Evolutionary conservation across 1,140 invertebrate species (phyloP), one percentile per base, ranked within the genome.

Genomic region (Muscidifurax raptorellus): DNA sequence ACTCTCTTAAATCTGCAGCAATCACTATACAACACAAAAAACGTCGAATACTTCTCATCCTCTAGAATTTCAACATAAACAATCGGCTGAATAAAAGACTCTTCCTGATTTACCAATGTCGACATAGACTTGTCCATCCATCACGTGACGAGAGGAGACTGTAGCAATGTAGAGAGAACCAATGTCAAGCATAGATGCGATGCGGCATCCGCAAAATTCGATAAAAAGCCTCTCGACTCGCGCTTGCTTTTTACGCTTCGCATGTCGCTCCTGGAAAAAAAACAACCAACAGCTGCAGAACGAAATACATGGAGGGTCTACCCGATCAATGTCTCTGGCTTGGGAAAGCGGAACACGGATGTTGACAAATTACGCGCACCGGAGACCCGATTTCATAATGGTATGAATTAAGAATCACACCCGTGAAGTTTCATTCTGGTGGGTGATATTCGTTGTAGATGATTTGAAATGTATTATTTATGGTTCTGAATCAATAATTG

Each of bases 291-390:
- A 22, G 67, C 67, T 69, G 67, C 67, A 67, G 66, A 28, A 52
- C 47, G 52, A 59, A 59, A 59, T 6, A 59, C 52, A 59, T n/a
- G 22, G 67, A 69, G 67, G 12, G 52, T 28, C 25, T 30, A 28
- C 66, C 27, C 67, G 67, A 69, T 69, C 67, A 12, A 69, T 69
- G 67, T n/a, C 67, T 30, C 5, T 3, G 12, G 27, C 25, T 12
- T 4, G 25, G 28, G 27, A 69, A 12, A 28, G 67, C 13, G 27
- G 10, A 69, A 28, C 67, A 12, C 67, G 27, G 27, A 69, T 69
- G 67, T 69, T 69, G 67, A 69, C 67, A 69, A 69, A 69, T 69
- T 69, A 59, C 52, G 22, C 52, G 52, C 52, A 7, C 6, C 22
- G 22, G 6, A 18, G 18, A 22, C 52, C 18, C 52, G 52, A 18